Evolutionary conservation across 2,797 vertebrate species (phyloP).

Genomic region (Pipistrellus kuhlii): DNA sequence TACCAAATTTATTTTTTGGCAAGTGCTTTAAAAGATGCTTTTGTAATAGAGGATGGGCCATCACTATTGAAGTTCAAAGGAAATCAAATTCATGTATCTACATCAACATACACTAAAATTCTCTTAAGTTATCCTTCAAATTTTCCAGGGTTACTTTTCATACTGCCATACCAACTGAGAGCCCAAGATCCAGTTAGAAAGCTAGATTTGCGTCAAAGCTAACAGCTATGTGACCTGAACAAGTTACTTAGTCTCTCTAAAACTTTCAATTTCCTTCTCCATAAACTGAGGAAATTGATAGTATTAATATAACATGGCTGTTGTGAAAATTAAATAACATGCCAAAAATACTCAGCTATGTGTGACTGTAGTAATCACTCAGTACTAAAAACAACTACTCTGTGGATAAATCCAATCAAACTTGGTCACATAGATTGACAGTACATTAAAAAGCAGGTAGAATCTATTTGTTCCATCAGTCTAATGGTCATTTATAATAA

Average conservation of each 20-base stretch:
- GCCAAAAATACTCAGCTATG: conserved; percentile 31
- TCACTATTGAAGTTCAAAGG: conserved; percentile 25
- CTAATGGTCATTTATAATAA: neutral
- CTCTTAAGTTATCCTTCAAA: neutral
- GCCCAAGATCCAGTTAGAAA: conserved; percentile 19
- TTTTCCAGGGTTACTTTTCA: conserved; percentile 13
- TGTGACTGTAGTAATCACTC: neutral
- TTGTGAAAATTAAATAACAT: conserved; percentile 35
- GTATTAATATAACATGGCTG: neutral
- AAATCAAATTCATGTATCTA: conserved; percentile 42
- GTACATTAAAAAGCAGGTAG: neutral
- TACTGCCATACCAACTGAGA: neutral
- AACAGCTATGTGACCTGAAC: neutral
- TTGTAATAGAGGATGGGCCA: conserved; percentile 27
- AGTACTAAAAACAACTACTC: conserved; percentile 44
- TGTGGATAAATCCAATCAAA: conserved; percentile 32
- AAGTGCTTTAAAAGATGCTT: conserved; percentile 53
- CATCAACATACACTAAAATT: conserved; percentile 14
- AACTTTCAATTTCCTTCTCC: conserved; percentile 47
- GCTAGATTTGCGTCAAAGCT: neutral
- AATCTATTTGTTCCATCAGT: conserved; percentile 38
- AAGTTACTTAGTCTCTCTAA: conserved; percentile 24
- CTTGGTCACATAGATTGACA: neutral
- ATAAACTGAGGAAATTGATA: conserved; percentile 40
- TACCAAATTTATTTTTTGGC: conserved; percentile 15